Evolutionary conservation across 2,797 vertebrate species (phyloP).

Genomic region (Otolemur crassicaudatus): DNA sequence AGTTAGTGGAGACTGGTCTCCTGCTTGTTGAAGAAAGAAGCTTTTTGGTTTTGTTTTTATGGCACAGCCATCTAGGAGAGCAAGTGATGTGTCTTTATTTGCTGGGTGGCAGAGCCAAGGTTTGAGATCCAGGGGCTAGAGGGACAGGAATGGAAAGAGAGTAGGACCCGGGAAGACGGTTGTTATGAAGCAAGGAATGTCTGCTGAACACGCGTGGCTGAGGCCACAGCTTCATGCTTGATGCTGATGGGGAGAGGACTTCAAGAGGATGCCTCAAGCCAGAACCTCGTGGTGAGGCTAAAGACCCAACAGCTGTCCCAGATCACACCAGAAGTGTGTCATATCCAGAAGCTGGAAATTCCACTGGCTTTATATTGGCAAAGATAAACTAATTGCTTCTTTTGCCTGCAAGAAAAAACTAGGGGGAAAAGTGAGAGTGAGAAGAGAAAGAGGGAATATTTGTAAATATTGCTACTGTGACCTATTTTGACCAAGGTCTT

Average conservation of each 20-base stretch:
- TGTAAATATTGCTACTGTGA: too few species aligned
- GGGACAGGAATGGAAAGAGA: background rate
- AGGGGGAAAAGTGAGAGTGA: background rate
- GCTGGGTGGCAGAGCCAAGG: background rate
- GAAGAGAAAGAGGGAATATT: background rate
- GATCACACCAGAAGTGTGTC: background rate
- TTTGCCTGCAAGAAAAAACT: background rate
- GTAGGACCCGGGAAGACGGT: accelerated
- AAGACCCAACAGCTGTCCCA: accelerated
- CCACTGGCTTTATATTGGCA: background rate
- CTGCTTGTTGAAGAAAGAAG: background rate
- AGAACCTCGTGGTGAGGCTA: too few species aligned
- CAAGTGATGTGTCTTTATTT: background rate
- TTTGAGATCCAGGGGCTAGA: background rate
- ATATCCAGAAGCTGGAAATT: background rate
- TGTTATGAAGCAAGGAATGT: background rate
- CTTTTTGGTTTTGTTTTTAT: background rate
- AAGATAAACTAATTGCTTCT: background rate
- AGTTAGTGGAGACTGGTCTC: background rate
- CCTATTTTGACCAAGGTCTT: too few species aligned
- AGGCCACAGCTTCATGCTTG: background rate
- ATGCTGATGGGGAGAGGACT: background rate
- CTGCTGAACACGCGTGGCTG: accelerated
- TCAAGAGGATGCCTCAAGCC: background rate
- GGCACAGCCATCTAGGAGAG: background rate